Conservation (phyloP, 1,140 invertebrate genomes). For the Propsilocerus akamusi region DNA sequence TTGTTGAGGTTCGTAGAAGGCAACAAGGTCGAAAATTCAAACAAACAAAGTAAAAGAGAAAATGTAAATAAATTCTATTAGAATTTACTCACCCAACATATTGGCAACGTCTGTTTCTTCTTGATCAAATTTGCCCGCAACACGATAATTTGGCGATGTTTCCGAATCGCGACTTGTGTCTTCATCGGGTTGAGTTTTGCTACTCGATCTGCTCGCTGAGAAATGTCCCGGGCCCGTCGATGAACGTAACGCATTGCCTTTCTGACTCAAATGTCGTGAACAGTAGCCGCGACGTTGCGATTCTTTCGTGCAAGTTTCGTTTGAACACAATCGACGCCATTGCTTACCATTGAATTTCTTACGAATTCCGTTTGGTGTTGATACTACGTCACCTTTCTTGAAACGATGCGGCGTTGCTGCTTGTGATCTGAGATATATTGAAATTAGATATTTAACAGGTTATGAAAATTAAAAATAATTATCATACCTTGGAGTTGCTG, state of each 20-base stretch:
- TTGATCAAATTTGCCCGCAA: constrained; percentile 64
- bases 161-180: constrained; percentile 78
- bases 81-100: constrained; percentile 54
- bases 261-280: constrained; percentile 75
- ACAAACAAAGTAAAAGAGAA: background rate
- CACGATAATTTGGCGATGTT: constrained; percentile 62
- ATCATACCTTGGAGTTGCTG: constrained; percentile 60
- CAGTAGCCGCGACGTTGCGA: constrained; percentile 92
- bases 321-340: constrained; percentile 80
- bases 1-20: background rate
- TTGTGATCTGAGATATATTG: constrained; percentile 44
- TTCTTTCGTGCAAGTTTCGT: constrained; percentile 93
- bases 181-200: constrained; percentile 55
- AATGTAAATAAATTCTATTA: constrained; percentile 2
- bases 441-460: background rate
- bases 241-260: constrained; percentile 20
- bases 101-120: constrained; percentile 94
- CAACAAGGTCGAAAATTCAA: background rate
- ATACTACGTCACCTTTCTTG: constrained; percentile 96
- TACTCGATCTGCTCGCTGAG: constrained; percentile 25
- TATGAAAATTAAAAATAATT: background rate
- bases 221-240: constrained; percentile 17
- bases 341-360: constrained; percentile 99
- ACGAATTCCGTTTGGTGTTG: constrained; percentile 85
- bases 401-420: constrained; percentile 88